Evolutionary conservation across 2,797 vertebrate species (phyloP), one percentile per base, ranked within the genome.

Genomic region (Galago senegalensis): DNA sequence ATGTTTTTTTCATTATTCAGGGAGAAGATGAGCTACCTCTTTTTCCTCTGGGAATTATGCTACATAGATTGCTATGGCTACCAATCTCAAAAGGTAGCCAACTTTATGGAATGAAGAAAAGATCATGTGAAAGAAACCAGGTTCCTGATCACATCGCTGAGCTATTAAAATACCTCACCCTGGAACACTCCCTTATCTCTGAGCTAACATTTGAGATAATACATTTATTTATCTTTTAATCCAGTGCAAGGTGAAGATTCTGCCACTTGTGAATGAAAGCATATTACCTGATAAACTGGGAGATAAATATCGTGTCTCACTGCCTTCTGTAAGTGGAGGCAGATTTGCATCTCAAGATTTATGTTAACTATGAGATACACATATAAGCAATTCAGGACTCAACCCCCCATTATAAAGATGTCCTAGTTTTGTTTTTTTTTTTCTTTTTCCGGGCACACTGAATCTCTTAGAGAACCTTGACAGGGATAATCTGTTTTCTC

Each of bases 321-420:
- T 80, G 67, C 29, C 49, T 91, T 77, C 46, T 60, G 29, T 82
- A 49, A 93, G 13, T 86, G 14, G 21, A 88, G 29, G n/a, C 25
- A 91, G 58, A 82, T 34, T 85, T 88, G 34, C 7, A 56, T 90
- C 37, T 93, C 29, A 63, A 84, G 65, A 65, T 27, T 87, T 83
- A 63, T 1, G 76, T 83, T 89, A 60, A 56, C 58, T 61, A 76
- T 67, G 8, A 21, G 23, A n/a, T 80, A 84, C 34, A 65, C 49
- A 17, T 76, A 60, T n/a, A n/a, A 91, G 70, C n/a, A 81, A 34
- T 79, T 96, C 58, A 72, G 61, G 75, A 87, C 23, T 87, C 89
- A 89, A 89, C 21, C 20, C 53, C 83, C 27, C 49, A 1, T 76
- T 84, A 20, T 65, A 69, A 34, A 69, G 25, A 31, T 75, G 21